Evolutionary conservation across 2,113 vertebrate species (phyloP).

Genomic region (Prinia subflava): DNA sequence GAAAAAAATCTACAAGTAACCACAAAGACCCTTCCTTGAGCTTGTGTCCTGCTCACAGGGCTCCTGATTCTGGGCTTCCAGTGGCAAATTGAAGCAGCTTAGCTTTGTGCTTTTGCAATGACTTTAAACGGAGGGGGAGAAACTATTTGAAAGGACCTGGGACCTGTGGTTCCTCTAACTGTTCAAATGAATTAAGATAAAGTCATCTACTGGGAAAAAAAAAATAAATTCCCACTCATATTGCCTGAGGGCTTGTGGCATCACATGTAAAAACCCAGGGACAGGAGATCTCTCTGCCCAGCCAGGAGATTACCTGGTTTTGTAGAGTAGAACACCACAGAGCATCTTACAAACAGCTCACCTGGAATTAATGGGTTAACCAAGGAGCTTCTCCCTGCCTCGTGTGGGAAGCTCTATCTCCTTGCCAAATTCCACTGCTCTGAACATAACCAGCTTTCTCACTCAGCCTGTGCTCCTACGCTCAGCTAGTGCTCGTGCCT

Average conservation of each 20-base stretch:
- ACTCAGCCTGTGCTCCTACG: conserved; percentile 40
- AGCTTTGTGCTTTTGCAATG: neutral
- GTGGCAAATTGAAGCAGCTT: neutral
- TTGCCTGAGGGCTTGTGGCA: neutral
- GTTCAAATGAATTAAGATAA: neutral
- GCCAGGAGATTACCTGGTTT: neutral
- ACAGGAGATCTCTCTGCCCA: neutral
- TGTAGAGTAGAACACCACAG: neutral
- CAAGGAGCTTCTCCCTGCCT: neutral
- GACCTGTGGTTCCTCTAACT: neutral
- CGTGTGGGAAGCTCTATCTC: conserved; percentile 39
- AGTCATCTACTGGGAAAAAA: neutral
- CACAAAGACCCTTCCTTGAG: neutral
- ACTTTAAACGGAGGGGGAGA: neutral
- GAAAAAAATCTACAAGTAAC: neutral
- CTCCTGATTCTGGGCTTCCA: neutral
- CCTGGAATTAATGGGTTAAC: conserved; percentile 36
- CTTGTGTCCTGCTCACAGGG: neutral
- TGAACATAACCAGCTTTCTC: conserved; percentile 59
- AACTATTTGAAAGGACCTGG: neutral
- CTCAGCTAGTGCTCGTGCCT: conserved; percentile 44
- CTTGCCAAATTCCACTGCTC: conserved; percentile 53
- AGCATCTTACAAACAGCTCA: neutral
- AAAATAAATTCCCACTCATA: neutral
- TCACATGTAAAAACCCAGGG: neutral